These are phyloP conservation scores for Patella pellucida DNA, from an alignment of 2,888 invertebrate genomes.

Conservation along the genomic window DNA sequence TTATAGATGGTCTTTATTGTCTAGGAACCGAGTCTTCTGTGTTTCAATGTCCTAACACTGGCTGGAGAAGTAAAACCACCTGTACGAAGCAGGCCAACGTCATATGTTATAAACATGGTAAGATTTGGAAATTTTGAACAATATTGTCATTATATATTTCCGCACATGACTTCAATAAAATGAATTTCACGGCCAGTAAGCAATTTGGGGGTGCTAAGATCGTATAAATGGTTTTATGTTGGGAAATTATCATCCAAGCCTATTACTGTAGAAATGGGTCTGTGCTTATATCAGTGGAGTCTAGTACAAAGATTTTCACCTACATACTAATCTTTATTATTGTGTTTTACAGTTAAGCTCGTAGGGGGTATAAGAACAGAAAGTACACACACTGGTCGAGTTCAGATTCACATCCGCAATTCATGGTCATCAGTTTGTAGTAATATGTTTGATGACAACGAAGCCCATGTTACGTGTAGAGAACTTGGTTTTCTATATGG, in stretches of 20 bases:
- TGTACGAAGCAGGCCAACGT: background rate
- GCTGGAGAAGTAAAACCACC: slow-evolving; percentile 1
- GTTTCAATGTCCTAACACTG: slow-evolving; percentile 16
- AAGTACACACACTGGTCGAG: slow-evolving; percentile 47
- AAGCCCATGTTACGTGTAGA: slow-evolving; percentile 45
- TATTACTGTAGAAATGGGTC: no score
- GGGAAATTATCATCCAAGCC: no score
- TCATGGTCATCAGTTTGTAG: slow-evolving; percentile 51
- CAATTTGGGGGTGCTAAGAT: no score
- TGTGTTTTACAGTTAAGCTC: slow-evolving; percentile 42
- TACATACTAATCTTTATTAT: background rate
- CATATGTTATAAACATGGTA: slow-evolving; percentile 1
- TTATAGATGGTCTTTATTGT: slow-evolving; percentile 7
- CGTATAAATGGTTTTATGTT: no score
- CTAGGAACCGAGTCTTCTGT: slow-evolving; percentile 11
- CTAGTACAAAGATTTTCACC: background rate
- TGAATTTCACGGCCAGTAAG: no score
- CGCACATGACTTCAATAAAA: no score
- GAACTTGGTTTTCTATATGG: slow-evolving; percentile 49
- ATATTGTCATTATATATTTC: no score
- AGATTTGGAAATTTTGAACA: background rate
- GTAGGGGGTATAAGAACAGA: slow-evolving; percentile 45
- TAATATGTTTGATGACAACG: slow-evolving; percentile 41
- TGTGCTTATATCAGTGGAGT: no score
- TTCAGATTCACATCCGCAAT: slow-evolving; percentile 47